These are phyloP conservation scores for Mesocentrotus franciscanus DNA, from an alignment of 53 echinoderm and acorn worm species.

Conservation along the genomic window DNA sequence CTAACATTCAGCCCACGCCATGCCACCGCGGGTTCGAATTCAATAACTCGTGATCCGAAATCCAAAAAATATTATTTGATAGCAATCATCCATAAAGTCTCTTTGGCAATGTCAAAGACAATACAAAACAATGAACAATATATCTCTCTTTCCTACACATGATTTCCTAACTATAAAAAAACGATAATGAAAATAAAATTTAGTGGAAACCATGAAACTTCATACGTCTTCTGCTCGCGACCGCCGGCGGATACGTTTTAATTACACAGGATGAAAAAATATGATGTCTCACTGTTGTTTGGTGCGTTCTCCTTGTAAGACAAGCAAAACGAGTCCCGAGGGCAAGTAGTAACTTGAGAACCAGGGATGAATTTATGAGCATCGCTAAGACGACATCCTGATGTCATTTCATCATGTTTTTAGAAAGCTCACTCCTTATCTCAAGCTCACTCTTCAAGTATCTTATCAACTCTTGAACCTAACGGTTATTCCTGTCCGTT, in stretches of 20 bases:
- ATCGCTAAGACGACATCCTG: not conserved
- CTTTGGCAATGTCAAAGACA: not conserved
- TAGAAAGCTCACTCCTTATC: not conserved
- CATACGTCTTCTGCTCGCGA: not conserved
- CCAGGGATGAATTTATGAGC: constrained; percentile 43
- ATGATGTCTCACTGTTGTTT: constrained; percentile 32
- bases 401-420: not conserved
- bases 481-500: not conserved
- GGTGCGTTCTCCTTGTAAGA: constrained; percentile 22
- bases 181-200: not conserved
- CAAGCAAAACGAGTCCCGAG: not conserved
- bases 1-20: not conserved
- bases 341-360: not conserved
- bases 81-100: not conserved
- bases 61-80: not conserved
- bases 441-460: not conserved
- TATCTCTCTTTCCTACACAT: not conserved
- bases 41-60: not conserved
- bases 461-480: not conserved
- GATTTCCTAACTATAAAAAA: not conserved
- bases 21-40: not conserved
- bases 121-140: not conserved
- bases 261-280: constrained; percentile 31
- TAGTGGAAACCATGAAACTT: not conserved
- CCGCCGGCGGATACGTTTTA: constrained; percentile 27